phyloP scores from a whole-genome alignment of 2,888 invertebrate genomes.

The Drosophila silvestris region DNA sequence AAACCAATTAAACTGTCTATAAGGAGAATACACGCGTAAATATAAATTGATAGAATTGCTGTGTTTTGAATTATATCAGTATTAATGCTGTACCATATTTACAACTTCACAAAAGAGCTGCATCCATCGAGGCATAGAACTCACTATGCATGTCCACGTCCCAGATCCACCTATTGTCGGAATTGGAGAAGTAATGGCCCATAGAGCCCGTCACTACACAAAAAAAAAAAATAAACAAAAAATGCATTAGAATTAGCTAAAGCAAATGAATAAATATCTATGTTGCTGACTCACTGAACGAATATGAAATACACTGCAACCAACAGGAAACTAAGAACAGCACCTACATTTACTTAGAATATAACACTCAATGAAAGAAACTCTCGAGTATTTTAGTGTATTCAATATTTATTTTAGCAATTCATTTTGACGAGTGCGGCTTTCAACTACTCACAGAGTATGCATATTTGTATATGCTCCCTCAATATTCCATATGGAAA shows the following conservation, averaged over 20 bases:
- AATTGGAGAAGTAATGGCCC: conserved; percentile 47
- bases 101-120: conserved; percentile 5
- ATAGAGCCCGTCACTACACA: conserved; percentile 49
- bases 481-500: conserved; percentile 63
- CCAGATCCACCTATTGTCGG: conserved; percentile 48
- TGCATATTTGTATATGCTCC: not conserved
- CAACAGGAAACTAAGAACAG: not conserved
- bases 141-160: conserved; percentile 47
- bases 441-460: conserved; percentile 33
- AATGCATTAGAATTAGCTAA: conserved; percentile 37
- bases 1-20: conserved; percentile 60
- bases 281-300: not conserved
- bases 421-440: conserved; percentile 22
- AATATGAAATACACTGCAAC: conserved; percentile 24
- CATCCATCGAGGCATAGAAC: conserved; percentile 42
- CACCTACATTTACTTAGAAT: not conserved
- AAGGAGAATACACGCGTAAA: conserved; percentile 32
- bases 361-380: not conserved
- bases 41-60: conserved; percentile 1
- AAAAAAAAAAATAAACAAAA: conserved; percentile 43
- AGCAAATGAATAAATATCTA: conserved; percentile 28
- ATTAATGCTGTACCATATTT: conserved; percentile 2
- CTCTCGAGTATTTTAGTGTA: conserved; percentile 1
- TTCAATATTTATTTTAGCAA: conserved; percentile 34
- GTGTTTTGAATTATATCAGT: not conserved